Evolutionary conservation across 2,888 invertebrate genomes (phyloP), one percentile per base, ranked within the genome.

Genomic region (Anoncus sp.): DNA sequence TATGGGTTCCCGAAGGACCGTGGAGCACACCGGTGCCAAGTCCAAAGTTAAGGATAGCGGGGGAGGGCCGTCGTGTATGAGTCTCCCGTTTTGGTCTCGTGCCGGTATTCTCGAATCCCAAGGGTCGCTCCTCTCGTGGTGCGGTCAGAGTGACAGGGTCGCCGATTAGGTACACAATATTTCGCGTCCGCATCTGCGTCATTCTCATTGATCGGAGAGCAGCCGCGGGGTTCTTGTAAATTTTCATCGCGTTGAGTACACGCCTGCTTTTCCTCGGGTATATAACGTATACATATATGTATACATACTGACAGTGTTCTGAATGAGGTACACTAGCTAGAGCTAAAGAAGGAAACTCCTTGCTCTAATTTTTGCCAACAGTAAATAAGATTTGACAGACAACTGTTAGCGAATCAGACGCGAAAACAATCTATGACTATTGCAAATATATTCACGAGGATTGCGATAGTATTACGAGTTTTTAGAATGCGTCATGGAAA

Each of bases 81-180:
- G 77, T 74, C 69, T 24, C 22, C n/a, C 62, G 63, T 57, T 49
- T 27, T 70, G 53, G 69, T 60, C 55, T 67, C 40, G 27, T 55
- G 66, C 66, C 69, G 63, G 74, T 66, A 62, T 76, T 66, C 65
- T 55, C 49, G 69, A 66, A 57, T 55, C 76, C 76, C 76, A 47
- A 70, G 75, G 80, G 82, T 74, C 53, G 75, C 79, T 71, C 81
- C 79, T 71, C 81, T 73, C 70, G 73, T 79, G 82, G 78, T 88
- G 88, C 85, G 90, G 91, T 91, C 90, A 90, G 87, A 90, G 88
- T 89, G 90, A 90, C 90, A 90, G 90, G 89, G 87, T 87, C 88
- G 88, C 84, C 89, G 90, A 91, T 91, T 91, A 91, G 89, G 87
- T 88, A 88, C 87, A 88, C 90, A 89, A 90, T 90, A 89, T 89